phyloP scores from a whole-genome alignment of 2,113 vertebrate species.

The Ascaphus truei region DNA sequence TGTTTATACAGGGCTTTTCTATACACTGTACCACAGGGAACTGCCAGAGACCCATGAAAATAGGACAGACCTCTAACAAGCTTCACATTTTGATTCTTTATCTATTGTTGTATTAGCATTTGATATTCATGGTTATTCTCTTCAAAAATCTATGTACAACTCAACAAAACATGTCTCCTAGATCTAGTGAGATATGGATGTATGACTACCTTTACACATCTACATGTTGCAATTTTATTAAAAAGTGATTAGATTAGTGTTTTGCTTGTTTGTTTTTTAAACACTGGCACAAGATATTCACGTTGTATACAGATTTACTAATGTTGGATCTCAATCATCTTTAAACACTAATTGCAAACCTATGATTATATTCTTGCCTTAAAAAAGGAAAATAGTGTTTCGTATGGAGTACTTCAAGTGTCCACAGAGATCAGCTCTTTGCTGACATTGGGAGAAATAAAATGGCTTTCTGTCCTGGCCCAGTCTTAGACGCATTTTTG shows the following conservation, averaged over 20 bases:
- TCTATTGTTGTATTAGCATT: too few relatives aligned
- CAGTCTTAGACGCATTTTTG: constrained; percentile 87
- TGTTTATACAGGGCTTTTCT: constrained; percentile 73
- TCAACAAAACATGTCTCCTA: too few relatives aligned
- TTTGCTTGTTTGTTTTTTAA: too few relatives aligned
- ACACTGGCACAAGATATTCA: too few relatives aligned
- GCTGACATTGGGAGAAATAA: constrained; percentile 96
- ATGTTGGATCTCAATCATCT: not conserved
- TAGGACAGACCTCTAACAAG: constrained; percentile 16
- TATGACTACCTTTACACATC: too few relatives aligned
- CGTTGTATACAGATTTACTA: not conserved
- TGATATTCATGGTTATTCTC: too few relatives aligned
- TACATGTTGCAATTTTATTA: too few relatives aligned
- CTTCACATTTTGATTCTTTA: constrained; percentile 43
- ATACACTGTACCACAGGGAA: constrained; percentile 82
- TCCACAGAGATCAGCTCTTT: constrained; percentile 68
- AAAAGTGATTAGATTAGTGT: too few relatives aligned
- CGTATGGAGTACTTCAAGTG: not conserved
- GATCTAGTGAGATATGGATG: too few relatives aligned
- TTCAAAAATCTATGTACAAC: too few relatives aligned
- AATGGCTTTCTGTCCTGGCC: constrained; percentile 94
- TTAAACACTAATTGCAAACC: not conserved
- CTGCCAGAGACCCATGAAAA: constrained; percentile 62
- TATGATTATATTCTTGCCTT: not conserved
- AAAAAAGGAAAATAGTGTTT: constrained; percentile 39